A percentile compares a stretch with the other conserved stretches of the same genome.
phyloP scores from a whole-genome alignment of 2,113 vertebrate species.

The Thymallus thymallus region DNA sequence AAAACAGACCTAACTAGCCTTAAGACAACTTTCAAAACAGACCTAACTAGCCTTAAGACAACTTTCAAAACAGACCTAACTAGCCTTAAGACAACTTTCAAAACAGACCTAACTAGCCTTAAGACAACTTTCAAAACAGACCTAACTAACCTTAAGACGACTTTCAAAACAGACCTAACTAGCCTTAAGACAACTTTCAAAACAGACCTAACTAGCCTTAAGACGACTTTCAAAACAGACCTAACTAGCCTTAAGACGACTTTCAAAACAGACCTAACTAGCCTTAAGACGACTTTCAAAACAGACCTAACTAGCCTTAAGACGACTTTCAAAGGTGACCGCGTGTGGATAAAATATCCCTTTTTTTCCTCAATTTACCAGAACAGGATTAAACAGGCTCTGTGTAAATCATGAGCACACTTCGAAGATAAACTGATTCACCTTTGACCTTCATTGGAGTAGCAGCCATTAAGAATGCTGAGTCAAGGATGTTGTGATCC shows the following conservation, averaged over 20 bases:
- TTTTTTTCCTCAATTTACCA: too few species aligned
- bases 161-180: too few species aligned
- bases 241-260: not conserved
- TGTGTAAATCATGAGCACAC: conserved; percentile 42
- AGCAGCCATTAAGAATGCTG: conserved; percentile 30
- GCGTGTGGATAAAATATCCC: not conserved
- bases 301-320: not conserved
- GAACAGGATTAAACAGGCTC: conserved; percentile 3
- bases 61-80: too few species aligned
- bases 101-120: too few species aligned
- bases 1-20: too few species aligned
- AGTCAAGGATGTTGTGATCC: conserved; percentile 37
- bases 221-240: conserved; percentile 8
- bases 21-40: conserved; percentile 12
- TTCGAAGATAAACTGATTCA: conserved; percentile 60
- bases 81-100: conserved; percentile 5
- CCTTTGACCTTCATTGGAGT: conserved; percentile 26
- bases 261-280: too few species aligned
- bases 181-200: conserved; percentile 8
- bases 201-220: too few species aligned
- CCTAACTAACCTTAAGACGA: not conserved
- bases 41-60: conserved; percentile 1
- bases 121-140: conserved; percentile 11
- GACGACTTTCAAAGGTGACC: conserved; percentile 7
- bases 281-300: too few species aligned